Evolutionary conservation across 2,113 vertebrate genomes (phyloP).

Genomic region (Cynopterus brachyotis): DNA sequence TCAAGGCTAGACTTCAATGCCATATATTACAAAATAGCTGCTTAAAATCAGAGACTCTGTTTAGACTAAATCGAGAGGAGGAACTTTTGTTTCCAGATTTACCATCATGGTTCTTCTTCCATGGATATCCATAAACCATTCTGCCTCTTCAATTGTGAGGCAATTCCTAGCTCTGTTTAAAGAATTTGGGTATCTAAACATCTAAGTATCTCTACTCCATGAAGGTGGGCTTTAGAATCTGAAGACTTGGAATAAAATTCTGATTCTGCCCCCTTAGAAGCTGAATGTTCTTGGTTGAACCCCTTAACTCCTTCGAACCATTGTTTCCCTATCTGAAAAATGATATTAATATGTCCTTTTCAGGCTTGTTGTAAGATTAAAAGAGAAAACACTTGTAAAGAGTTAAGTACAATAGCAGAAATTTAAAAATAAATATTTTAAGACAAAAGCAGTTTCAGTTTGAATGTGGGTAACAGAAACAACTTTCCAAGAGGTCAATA

Average conservation of each 20-base stretch:
- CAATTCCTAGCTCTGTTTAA: neutral
- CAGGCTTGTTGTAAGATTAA: neutral
- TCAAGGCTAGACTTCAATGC: neutral
- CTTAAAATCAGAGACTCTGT: neutral
- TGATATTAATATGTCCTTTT: neutral
- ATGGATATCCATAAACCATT: neutral
- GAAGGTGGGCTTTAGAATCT: neutral
- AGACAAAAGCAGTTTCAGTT: neutral
- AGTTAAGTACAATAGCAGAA: neutral
- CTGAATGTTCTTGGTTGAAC: neutral
- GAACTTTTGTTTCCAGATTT: neutral
- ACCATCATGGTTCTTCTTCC: neutral
- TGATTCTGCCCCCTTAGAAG: neutral
- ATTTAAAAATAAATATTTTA: neutral
- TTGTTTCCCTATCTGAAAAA: neutral
- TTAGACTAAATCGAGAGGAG: neutral
- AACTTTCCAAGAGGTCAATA: slow-evolving; percentile 18
- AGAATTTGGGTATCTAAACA: neutral
- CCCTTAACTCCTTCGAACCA: neutral
- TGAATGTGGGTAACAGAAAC: neutral
- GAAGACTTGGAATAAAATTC: neutral
- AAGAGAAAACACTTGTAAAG: neutral
- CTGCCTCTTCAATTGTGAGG: neutral
- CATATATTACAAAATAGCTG: neutral
- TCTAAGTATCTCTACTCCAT: neutral